Percentiles rank a stretch among this genome's conserved stretches.
Conservation (phyloP, 2,113 vertebrate species). For the Paramormyrops kingsleyae region DNA sequence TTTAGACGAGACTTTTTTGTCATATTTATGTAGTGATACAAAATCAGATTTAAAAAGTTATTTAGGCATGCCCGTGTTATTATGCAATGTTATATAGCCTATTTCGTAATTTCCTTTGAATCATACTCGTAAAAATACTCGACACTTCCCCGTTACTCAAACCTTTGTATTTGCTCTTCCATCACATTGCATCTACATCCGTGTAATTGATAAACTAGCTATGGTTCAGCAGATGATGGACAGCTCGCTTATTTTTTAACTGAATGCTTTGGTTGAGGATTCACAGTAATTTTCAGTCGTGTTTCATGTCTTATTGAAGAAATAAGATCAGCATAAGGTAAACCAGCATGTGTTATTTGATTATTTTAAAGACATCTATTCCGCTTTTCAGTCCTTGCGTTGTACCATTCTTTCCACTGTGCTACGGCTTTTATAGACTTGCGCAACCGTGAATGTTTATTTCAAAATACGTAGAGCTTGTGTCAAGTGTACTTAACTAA, state of each 20-base stretch:
- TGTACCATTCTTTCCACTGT: not conserved
- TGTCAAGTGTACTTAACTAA: not conserved
- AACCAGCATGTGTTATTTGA: not conserved
- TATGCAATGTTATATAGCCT: not conserved
- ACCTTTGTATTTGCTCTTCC: not conserved
- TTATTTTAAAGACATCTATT: not conserved
- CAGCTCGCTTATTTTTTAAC: not conserved
- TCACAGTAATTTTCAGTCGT: not conserved
- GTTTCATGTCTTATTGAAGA: not conserved
- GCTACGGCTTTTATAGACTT: not conserved
- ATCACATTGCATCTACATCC: not conserved
- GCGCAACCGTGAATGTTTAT: not conserved
- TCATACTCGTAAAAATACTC: not conserved
- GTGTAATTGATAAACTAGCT: not conserved
- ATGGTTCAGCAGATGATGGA: not conserved
- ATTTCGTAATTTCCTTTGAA: slow-evolving; percentile 12
- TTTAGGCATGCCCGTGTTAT: not conserved
- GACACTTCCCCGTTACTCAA: not conserved
- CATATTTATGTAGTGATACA: not conserved
- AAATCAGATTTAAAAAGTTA: not conserved
- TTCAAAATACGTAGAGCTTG: not conserved
- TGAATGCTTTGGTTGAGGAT: not conserved
- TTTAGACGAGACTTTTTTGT: not conserved
- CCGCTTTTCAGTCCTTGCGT: not conserved
- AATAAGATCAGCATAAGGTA: not conserved